Evolutionary conservation across 2,888 invertebrate genomes (phyloP), one percentile per base, ranked within the genome.

Genomic region (Scaptomyza parva): DNA sequence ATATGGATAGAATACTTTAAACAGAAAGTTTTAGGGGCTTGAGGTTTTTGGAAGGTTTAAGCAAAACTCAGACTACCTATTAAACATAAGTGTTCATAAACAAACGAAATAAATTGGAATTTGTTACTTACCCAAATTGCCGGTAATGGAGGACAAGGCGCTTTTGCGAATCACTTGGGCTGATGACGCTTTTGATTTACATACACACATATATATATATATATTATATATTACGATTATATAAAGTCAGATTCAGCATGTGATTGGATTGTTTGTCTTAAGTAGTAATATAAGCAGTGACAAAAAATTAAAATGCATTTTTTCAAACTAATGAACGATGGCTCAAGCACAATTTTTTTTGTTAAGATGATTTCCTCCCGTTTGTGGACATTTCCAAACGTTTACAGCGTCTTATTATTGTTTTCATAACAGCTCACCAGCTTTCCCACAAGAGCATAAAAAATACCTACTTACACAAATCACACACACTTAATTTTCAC

Each of bases 101-200:
- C 69, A 69, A 73, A 81, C 30, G 51, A 58, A 17, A 30, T 70
- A 67, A 65, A 58, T 61, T 70, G 54, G 61, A 82, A 77, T 75
- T 76, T 67, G 81, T 70, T 74, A 97, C 97, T 98, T 94, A 98
- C 97, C 97, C 92, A 98, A 95, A 92, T 95, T 95, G 90, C 95
- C 95, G 92, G 96, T 96, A 93, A 97, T 95, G 94, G 97, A 96
- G 93, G 97, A 96, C 93, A 97, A 95, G 93, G 96, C 96, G 93
- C 95, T 95, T 95, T 96, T 95, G 94, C 95, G 95, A 94, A 95
- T 90, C 90, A 91, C 90, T 91, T 91, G 91, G 86, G 91, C 92
- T 89, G 91, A 91, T 88, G 91, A 91, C 84, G 92, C 92, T 92
- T 92, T 91, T 87, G 76, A 76, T 89, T 88, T 84, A 86, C 78